Evolutionary conservation across 92 coral and sea anemone species (phyloP).

Genomic region (Zoanthus gigantus): DNA sequence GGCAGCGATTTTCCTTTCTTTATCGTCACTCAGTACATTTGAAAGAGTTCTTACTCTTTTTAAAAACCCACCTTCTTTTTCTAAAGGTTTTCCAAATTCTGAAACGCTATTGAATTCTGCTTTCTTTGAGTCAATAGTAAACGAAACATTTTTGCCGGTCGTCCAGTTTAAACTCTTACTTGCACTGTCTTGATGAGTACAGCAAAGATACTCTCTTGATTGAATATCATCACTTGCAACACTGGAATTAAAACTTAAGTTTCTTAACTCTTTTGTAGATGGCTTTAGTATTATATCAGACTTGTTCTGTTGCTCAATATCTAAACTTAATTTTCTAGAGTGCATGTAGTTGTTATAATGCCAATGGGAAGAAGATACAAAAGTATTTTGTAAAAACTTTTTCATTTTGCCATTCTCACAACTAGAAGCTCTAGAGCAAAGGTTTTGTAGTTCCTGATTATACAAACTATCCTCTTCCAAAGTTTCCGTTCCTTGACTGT

Average conservation of each 20-base stretch:
- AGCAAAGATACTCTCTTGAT: not conserved
- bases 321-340: conserved; percentile 14
- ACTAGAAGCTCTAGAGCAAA: not conserved
- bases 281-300: not conserved
- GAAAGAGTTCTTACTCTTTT: conserved; percentile 10
- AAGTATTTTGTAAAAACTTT: not conserved
- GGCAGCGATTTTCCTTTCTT: not conserved
- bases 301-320: not conserved
- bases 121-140: not conserved
- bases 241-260: conserved; percentile 8
- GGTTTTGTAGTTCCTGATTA: not conserved
- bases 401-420: not conserved
- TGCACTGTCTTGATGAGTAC: not conserved
- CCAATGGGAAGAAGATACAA: not conserved
- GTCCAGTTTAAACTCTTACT: not conserved
- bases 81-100: not conserved
- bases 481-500: not conserved
- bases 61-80: not conserved
- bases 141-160: too few species aligned
- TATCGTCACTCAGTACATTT: not conserved
- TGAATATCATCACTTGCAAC: not conserved
- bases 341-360: not conserved
- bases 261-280: not conserved
- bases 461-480: not conserved
- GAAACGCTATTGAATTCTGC: not conserved